Percentiles rank a stretch among this genome's conserved stretches.
These are phyloP conservation scores for Phengaris arion DNA, from an alignment of 2,888 invertebrate species.

Conservation along the genomic window DNA sequence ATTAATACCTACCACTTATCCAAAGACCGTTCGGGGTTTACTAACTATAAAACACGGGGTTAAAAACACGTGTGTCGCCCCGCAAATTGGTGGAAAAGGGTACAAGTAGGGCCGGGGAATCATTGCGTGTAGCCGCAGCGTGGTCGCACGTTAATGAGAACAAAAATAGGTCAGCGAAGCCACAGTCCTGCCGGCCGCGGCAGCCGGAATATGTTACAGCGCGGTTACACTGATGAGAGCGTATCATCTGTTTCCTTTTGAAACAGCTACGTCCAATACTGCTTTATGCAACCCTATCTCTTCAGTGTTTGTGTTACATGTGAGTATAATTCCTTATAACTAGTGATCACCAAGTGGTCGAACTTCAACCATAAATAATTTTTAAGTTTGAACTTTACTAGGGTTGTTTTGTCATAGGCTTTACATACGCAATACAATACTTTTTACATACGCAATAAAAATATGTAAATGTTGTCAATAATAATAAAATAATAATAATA, in stretches of 20 bases:
- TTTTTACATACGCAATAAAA: too few relatives aligned
- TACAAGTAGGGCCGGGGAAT: slow-evolving; percentile 48
- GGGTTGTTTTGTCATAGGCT: too few relatives aligned
- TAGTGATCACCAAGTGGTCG: too few relatives aligned
- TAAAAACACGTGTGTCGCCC: slow-evolving; percentile 18
- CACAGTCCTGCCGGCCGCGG: slow-evolving; percentile 41
- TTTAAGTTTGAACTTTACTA: too few relatives aligned
- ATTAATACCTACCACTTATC: background rate
- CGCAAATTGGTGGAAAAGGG: slow-evolving; percentile 35
- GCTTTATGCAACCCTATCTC: background rate
- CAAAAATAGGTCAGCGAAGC: slow-evolving; percentile 54
- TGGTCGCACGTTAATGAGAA: slow-evolving; percentile 68
- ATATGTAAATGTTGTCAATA: too few relatives aligned
- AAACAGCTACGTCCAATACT: slow-evolving; percentile 4
- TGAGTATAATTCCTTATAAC: too few relatives aligned
- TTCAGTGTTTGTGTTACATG: background rate
- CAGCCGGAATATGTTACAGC: slow-evolving; percentile 40
- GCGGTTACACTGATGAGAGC: slow-evolving; percentile 30
- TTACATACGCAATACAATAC: too few relatives aligned
- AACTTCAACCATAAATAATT: too few relatives aligned
- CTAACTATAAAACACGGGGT: slow-evolving; percentile 20
- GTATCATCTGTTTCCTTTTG: slow-evolving; percentile 13
- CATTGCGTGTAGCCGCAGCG: slow-evolving; percentile 58
- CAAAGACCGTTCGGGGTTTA: background rate
- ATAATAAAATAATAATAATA: too few relatives aligned